Conservation (phyloP, 2,888 invertebrate genomes). For the Macaria liturata region DNA sequence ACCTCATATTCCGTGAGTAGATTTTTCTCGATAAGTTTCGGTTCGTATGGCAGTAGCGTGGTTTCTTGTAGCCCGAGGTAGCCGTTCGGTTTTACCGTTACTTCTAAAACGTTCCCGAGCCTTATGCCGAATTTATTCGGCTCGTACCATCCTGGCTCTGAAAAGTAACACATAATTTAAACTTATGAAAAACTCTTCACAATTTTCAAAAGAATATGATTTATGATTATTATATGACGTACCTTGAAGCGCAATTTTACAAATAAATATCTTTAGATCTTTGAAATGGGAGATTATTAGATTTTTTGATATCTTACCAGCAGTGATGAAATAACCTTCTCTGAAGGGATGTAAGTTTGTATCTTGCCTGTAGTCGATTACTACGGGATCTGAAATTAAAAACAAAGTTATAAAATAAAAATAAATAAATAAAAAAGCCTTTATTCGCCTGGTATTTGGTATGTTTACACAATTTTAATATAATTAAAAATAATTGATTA, state of each 20-base stretch:
- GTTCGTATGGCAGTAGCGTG: slow-evolving; percentile 94
- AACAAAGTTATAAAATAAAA: no score
- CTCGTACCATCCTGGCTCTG: slow-evolving; percentile 96
- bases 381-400: slow-evolving; percentile 86
- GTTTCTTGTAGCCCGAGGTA: slow-evolving; percentile 91
- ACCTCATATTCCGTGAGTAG: slow-evolving; percentile 93
- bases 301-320: slow-evolving; percentile 76
- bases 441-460: no score
- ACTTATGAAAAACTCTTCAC: no score
- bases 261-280: no score
- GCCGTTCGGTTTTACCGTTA: slow-evolving; percentile 74
- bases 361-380: slow-evolving; percentile 85
- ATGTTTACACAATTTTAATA: no score
- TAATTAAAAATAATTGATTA: no score
- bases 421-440: no score
- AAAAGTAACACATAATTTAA: slow-evolving; percentile 28
- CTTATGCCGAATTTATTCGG: slow-evolving; percentile 93
- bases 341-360: slow-evolving; percentile 83
- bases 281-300: no score
- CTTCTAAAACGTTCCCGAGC: slow-evolving; percentile 93
- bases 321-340: slow-evolving; percentile 91
- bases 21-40: slow-evolving; percentile 90
- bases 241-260: no score
- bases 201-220: no score
- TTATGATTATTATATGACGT: neutral